Percentiles rank a stretch among this genome's conserved stretches.
Conservation (phyloP, 2,888 invertebrate species). For the Phorcus lineatus region DNA sequence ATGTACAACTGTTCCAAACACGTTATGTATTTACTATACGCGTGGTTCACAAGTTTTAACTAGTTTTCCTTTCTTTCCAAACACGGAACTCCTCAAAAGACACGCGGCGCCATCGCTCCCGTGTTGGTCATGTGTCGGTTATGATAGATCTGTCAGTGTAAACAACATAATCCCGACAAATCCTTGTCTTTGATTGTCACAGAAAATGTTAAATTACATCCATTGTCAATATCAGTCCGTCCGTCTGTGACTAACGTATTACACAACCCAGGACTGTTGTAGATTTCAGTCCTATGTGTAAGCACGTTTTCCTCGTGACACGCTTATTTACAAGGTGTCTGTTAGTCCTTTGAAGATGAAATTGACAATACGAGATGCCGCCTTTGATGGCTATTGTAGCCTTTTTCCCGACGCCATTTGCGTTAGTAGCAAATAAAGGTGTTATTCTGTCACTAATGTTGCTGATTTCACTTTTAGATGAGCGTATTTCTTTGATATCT, state of each 20-base stretch:
- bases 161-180: background rate
- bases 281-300: background rate
- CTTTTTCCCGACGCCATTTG: background rate
- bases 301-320: background rate
- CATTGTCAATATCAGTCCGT: background rate
- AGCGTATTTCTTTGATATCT: constrained; percentile 4
- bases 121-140: no score
- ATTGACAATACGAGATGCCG: constrained; percentile 16
- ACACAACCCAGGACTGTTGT: background rate
- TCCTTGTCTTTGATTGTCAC: constrained; percentile 2
- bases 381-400: constrained; percentile 14
- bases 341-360: constrained; percentile 12
- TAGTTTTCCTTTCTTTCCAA: no score
- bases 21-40: no score
- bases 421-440: constrained; percentile 23
- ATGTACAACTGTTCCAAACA: no score
- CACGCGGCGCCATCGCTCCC: no score
- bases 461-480: background rate
- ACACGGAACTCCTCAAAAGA: no score
- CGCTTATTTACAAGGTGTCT: constrained; percentile 23
- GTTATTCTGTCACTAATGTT: constrained; percentile 9
- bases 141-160: background rate
- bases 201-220: constrained; percentile 16
- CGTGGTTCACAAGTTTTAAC: no score
- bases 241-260: background rate